Conservation (phyloP, 2,113 vertebrate species). For the Labeo catla region DNA sequence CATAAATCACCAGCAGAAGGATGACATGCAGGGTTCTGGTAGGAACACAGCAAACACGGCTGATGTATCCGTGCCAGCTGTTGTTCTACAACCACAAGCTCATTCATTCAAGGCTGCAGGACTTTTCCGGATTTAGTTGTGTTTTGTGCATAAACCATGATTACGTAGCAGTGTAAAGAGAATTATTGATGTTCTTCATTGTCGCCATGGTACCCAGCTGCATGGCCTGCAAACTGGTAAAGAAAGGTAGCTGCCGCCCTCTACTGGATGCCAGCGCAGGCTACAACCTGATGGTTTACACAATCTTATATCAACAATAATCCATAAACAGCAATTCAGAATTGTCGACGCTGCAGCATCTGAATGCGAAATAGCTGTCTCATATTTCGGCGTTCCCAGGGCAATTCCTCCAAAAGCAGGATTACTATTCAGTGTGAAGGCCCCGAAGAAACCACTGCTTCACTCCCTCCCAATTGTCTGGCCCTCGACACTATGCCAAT, state of each 20-base stretch:
- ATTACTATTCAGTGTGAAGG: conserved; percentile 47
- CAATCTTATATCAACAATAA: background rate
- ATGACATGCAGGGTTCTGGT: conserved; percentile 31
- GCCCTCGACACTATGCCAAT: conserved; percentile 43
- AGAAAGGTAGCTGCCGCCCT: conserved; percentile 68
- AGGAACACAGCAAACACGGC: conserved; percentile 23
- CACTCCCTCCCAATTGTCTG: conserved; percentile 43
- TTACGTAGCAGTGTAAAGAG: conserved; percentile 19
- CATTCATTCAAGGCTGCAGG: conserved; percentile 3
- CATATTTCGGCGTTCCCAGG: conserved; percentile 13
- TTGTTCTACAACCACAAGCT: background rate
- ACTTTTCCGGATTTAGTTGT: conserved; percentile 9
- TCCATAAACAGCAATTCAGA: background rate
- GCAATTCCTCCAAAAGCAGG: conserved; percentile 31
- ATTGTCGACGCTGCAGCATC: background rate
- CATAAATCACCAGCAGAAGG: conserved; percentile 45
- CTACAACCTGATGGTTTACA: conserved; percentile 19
- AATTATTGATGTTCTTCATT: conserved; percentile 46
- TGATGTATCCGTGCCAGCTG: background rate
- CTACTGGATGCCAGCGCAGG: conserved; percentile 65
- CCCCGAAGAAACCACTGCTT: conserved; percentile 34
- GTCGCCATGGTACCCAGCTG: conserved; percentile 27
- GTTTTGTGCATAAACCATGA: conserved; percentile 37
- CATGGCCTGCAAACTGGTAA: background rate
- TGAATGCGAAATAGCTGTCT: background rate